These are phyloP conservation scores for Paramacrobiotus metropolitanus DNA, from an alignment of 1,140 invertebrate species.

Conservation along the genomic window DNA sequence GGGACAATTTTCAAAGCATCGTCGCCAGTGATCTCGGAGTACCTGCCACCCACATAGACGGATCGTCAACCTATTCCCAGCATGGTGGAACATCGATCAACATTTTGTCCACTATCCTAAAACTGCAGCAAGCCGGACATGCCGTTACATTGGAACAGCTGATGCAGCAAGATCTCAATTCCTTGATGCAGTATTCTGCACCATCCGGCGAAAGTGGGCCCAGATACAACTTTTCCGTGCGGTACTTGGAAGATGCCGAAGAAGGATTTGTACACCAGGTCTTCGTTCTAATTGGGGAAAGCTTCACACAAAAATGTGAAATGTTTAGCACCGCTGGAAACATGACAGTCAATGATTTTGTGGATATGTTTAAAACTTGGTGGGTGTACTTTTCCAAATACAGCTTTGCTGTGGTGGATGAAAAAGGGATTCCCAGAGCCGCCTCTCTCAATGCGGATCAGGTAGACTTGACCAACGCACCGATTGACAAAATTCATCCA, in stretches of 20 bases:
- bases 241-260: background rate
- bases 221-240: background rate
- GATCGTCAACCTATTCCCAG: background rate
- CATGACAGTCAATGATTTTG: background rate
- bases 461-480: background rate
- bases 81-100: background rate
- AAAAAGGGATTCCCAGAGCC: background rate
- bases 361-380: background rate
- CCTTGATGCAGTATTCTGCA: no score
- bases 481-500: background rate
- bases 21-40: background rate
- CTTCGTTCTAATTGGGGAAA: background rate
- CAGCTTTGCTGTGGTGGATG: background rate
- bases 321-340: background rate
- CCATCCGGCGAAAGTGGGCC: background rate
- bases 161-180: background rate
- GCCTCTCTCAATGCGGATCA: background rate
- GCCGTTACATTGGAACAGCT: background rate
- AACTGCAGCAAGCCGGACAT: background rate
- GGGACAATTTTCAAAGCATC: background rate
- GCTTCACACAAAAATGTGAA: background rate
- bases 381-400: background rate
- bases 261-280: background rate
- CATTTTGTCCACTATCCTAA: background rate
- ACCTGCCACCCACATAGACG: background rate